A percentile compares a stretch with the other conserved stretches of the same genome.
phyloP scores from a whole-genome alignment of 2,888 invertebrate genomes.

The Tetrapedia diversipes region DNA sequence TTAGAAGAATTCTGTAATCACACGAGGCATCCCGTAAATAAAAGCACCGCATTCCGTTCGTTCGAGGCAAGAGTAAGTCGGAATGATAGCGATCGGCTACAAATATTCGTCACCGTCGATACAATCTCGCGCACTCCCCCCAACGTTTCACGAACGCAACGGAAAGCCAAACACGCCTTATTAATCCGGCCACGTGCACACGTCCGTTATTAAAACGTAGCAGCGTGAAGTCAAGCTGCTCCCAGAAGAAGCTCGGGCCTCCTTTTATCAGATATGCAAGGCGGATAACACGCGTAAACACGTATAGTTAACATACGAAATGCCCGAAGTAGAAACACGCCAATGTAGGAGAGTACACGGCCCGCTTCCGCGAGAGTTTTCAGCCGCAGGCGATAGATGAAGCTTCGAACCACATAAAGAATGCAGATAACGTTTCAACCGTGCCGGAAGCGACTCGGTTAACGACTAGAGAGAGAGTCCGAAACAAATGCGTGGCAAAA shows the following conservation, averaged over 20 bases:
- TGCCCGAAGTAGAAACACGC: background rate
- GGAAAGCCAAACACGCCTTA: background rate
- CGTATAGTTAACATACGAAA: constrained; percentile 17
- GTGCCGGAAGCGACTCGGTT: constrained; percentile 54
- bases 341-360: constrained; percentile 5
- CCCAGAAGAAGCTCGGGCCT: background rate
- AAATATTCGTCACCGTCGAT: background rate
- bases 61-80: no score
- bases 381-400: constrained; percentile 39
- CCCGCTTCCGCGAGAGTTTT: constrained; percentile 21
- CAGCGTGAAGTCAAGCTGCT: background rate
- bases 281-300: constrained; percentile 19
- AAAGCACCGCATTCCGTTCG: no score
- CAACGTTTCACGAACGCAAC: background rate
- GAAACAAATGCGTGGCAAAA: constrained; percentile 60
- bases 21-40: no score
- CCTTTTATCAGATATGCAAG: constrained; percentile 23
- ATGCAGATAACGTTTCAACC: constrained; percentile 67
- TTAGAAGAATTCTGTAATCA: no score
- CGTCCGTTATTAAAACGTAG: constrained; percentile 17
- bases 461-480: constrained; percentile 59
- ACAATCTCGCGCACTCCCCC: background rate
- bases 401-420: constrained; percentile 59
- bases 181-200: no score
- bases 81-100: no score